Conservation (phyloP, 2,888 invertebrate species). For the Caenorhabditis sp. region DNA sequence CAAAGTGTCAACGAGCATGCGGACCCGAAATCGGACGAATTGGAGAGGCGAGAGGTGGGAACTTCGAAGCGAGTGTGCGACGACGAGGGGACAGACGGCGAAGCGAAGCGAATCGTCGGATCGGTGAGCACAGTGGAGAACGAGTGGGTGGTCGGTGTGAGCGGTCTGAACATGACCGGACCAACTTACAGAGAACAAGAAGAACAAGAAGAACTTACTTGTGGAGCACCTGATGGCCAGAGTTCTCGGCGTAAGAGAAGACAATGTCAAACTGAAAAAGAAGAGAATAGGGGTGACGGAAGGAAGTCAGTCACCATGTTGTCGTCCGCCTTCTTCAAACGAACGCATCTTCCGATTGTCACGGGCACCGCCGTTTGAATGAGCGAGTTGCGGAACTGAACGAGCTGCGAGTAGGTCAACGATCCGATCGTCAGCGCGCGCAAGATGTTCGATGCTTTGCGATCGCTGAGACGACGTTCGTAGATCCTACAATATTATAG, state of each 20-base stretch:
- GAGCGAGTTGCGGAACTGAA: conserved; percentile 23
- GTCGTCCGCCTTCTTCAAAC: conserved; percentile 15
- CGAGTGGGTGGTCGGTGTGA: background rate
- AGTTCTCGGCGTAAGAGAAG: conserved; percentile 18
- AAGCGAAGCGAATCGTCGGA: background rate
- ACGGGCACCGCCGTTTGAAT: conserved; percentile 36
- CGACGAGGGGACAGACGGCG: conserved; percentile 1
- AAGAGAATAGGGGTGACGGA: background rate
- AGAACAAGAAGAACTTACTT: conserved; percentile 6
- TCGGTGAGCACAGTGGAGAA: conserved; percentile 9
- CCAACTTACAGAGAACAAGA: background rate
- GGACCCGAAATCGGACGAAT: background rate
- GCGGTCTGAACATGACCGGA: no score
- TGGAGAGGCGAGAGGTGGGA: background rate
- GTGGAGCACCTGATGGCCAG: background rate
- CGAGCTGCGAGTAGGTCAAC: conserved; percentile 27
- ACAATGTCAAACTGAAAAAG: conserved; percentile 22
- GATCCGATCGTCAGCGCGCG: conserved; percentile 25
- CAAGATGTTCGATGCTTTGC: conserved; percentile 24
- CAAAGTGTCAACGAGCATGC: no score
- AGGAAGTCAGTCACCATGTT: background rate
- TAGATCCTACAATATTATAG: no score
- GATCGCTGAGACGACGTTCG: conserved; percentile 26
- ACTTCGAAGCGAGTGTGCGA: conserved; percentile 9
- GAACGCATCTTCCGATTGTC: conserved; percentile 29